These are phyloP conservation scores for Chelidonichthys spinosus DNA, from an alignment of 2,797 vertebrate genomes.

Conservation along the genomic window DNA sequence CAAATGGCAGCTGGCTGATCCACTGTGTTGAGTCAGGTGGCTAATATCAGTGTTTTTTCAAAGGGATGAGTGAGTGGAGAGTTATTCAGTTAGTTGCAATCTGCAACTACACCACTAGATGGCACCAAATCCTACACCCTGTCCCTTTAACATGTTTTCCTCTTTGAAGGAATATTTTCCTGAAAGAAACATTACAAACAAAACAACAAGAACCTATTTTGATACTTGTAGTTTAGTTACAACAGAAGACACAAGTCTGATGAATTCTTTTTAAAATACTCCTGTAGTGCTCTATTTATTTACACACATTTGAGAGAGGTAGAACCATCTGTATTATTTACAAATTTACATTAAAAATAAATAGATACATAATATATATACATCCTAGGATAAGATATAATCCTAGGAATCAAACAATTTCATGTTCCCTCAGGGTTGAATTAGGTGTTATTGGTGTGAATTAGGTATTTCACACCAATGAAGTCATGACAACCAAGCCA, in stretches of 20 bases:
- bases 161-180: neutral
- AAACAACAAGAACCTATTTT: neutral
- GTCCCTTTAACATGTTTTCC: neutral
- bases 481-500: neutral
- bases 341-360: constrained; percentile 72
- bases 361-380: constrained; percentile 66
- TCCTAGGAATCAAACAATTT: constrained; percentile 20
- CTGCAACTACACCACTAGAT: too few relatives aligned
- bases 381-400: too few relatives aligned
- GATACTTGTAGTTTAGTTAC: neutral
- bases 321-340: constrained; percentile 68
- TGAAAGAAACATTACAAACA: neutral
- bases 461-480: constrained; percentile 1
- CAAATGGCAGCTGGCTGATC: neutral
- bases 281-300: constrained; percentile 53
- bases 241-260: neutral
- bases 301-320: constrained; percentile 49
- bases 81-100: neutral
- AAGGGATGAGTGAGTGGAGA: too few relatives aligned
- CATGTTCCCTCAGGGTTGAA: constrained; percentile 4
- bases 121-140: neutral
- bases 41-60: neutral
- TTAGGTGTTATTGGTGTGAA: constrained; percentile 3
- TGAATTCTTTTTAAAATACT: constrained; percentile 24
- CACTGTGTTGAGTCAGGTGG: too few relatives aligned